These are phyloP conservation scores for Electrophaes corylata DNA, from an alignment of 2,888 invertebrate genomes.

Conservation along the genomic window DNA sequence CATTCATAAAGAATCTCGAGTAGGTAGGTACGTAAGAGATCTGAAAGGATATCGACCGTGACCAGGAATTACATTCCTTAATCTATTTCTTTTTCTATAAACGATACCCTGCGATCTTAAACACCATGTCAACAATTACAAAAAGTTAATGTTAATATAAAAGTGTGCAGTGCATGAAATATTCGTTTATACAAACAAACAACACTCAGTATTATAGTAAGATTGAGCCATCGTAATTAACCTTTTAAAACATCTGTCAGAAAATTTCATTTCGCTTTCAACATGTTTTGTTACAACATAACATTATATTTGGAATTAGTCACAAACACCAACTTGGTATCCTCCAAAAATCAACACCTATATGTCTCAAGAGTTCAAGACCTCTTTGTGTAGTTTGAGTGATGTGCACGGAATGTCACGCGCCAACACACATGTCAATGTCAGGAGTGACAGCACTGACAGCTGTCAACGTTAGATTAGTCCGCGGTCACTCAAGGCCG, in stretches of 20 bases:
- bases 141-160: no score
- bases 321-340: not conserved
- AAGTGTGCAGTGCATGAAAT: no score
- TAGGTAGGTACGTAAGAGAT: no score
- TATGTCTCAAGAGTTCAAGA: constrained; percentile 1
- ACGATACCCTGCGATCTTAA: no score
- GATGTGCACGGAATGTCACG: constrained; percentile 25
- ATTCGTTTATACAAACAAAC: no score
- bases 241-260: not conserved
- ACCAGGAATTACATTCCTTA: no score
- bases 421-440: constrained; percentile 26
- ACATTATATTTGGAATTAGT: not conserved
- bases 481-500: constrained; percentile 15
- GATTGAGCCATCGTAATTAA: not conserved
- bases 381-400: constrained; percentile 13
- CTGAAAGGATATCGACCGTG: no score
- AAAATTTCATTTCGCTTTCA: not conserved
- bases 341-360: constrained; percentile 2
- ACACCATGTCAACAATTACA: no score
- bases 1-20: no score
- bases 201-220: no score
- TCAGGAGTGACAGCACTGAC: constrained; percentile 30
- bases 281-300: not conserved
- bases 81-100: no score
- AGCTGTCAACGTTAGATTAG: constrained; percentile 30